A percentile compares a stretch with the other conserved stretches of the same genome.
These are phyloP conservation scores for Hanleya hanleyi DNA, from an alignment of 2,888 invertebrate species.

Conservation along the genomic window DNA sequence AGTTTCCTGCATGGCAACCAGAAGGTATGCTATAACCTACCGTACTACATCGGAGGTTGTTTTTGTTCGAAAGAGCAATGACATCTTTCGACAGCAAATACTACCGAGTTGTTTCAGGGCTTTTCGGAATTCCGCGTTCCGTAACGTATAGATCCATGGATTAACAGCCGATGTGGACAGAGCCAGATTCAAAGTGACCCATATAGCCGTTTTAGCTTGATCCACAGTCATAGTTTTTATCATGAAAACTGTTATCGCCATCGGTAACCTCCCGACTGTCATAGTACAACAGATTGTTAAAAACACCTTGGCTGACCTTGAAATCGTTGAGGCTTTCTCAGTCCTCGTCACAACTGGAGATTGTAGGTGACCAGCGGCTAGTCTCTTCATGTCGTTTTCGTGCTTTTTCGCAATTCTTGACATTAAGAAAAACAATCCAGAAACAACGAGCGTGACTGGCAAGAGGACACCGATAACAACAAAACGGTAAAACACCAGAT, in stretches of 20 bases:
- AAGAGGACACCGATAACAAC: neutral
- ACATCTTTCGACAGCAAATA: neutral
- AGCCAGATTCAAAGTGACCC: neutral
- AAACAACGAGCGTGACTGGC: neutral
- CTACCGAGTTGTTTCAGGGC: neutral
- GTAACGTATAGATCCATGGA: neutral
- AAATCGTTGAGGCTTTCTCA: neutral
- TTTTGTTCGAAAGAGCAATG: no score
- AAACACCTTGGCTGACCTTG: neutral
- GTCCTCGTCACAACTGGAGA: no score
- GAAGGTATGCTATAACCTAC: no score
- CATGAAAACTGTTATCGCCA: neutral
- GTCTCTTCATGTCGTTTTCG: neutral
- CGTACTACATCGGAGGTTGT: no score
- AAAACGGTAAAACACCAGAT: neutral
- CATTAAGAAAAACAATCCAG: neutral
- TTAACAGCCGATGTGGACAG: neutral
- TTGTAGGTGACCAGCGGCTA: neutral
- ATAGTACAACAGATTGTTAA: neutral
- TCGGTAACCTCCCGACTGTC: neutral
- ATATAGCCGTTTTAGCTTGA: neutral
- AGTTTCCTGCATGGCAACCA: no score
- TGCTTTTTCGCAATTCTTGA: neutral
- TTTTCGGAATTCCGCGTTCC: neutral
- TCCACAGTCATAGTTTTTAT: neutral